Evolutionary conservation across 1,140 invertebrate genomes (phyloP), one percentile per base, ranked within the genome.

Genomic region (Bombus sylvicola): DNA sequence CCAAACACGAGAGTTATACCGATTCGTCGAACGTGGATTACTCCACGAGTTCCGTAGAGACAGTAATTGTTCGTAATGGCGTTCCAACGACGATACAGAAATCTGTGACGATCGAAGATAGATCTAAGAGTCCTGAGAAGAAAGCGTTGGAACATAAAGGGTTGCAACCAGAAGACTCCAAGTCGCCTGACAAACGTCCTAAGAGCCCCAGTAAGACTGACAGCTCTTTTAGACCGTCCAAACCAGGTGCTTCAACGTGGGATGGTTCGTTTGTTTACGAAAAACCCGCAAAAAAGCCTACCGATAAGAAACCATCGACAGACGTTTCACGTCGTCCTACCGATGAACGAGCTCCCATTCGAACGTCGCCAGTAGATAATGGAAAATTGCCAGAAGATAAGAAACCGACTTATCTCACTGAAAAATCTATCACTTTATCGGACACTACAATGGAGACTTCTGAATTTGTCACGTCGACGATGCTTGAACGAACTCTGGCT

Each of bases 11-110:
- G 37, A 93, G 87, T 68, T 93, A 93, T 64, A 41, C 71, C 6
- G 91, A 91, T 28, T 92, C 93, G 0, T 83, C 91, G 13, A 92
- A 90, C 43, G 12, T 91, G 3, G 92, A 93, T 62, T 80, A 87
- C 18, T 88, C 92, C 3, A 85, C 93, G 0, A 93, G 92, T 5
- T 90, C 94, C 6, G 79, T 92, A 0, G 94, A 94, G 41, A 93
- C 92, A 0, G 86, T 94, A 0, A 89, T 94, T 15, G 87, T 92
- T 18, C 91, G 85, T 28, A 90, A 94, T 77, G 93, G 93, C 0
- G 91, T 92, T 34, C 93, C 94, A 12, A 68, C 89, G 12, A 91
- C 80, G 34, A 81, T 74, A n/a, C 75, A 75, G 22, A 89, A 89
- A 37, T 77, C 75, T 1, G 69, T 83, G 15, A 87, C 77, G 62